Conservation (phyloP, 2,113 vertebrate genomes). For the Chionis minor region DNA sequence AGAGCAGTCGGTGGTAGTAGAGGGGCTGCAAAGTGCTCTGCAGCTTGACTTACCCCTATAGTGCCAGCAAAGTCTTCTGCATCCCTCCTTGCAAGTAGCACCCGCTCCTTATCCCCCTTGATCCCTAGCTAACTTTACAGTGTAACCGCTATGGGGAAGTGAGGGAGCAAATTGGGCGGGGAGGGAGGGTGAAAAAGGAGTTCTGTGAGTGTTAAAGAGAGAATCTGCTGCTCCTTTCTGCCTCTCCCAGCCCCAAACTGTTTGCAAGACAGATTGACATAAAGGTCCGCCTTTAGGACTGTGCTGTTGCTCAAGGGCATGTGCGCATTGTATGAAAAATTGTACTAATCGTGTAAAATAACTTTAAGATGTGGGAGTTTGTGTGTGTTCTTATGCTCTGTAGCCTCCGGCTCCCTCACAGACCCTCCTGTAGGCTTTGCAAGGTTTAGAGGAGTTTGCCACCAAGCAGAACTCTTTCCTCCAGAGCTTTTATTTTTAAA, state of each 20-base stretch:
- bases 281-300: neutral
- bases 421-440: neutral
- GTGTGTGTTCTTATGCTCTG: neutral
- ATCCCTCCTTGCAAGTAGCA: neutral
- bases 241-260: neutral
- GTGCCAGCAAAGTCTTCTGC: neutral
- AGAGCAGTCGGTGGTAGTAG: neutral
- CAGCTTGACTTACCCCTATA: neutral
- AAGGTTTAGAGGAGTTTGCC: neutral
- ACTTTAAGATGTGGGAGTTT: neutral
- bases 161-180: neutral
- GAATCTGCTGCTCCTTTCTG: neutral
- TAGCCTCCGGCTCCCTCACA: neutral
- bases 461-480: neutral
- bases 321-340: neutral
- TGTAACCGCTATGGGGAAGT: neutral
- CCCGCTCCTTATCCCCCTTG: neutral
- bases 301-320: neutral
- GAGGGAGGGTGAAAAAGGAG: neutral
- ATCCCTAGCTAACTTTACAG: neutral
- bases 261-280: neutral
- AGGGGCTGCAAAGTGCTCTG: neutral
- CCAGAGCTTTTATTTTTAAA: neutral
- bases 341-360: neutral
- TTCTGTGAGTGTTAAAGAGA: neutral